Conservation (phyloP, 1,140 invertebrate species). For the Nasonia longicornis region DNA sequence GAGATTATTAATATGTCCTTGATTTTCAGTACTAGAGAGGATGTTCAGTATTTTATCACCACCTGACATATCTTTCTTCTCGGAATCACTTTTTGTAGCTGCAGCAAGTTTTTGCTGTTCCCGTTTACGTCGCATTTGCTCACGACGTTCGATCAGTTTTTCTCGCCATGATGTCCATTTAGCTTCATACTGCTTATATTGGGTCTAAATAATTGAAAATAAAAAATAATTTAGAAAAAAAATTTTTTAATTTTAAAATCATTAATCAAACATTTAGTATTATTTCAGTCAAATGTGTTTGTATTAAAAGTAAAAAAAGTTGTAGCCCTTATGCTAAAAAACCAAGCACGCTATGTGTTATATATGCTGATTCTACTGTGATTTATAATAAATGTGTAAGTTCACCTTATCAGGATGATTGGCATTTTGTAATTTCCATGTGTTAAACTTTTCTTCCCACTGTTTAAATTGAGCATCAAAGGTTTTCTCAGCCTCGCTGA, state of each 20-base stretch:
- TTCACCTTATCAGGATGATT: conserved; percentile 85
- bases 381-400: conserved; percentile 37
- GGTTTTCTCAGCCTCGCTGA: conserved; percentile 79
- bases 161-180: conserved; percentile 85
- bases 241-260: background rate
- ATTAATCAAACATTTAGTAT: too few species aligned
- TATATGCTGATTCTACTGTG: background rate
- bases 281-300: too few species aligned
- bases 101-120: conserved; percentile 64
- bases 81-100: conserved; percentile 56
- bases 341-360: too few species aligned
- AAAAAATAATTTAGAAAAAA: conserved; percentile 14
- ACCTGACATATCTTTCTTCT: conserved; percentile 61
- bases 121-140: conserved; percentile 81
- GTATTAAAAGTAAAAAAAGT: background rate
- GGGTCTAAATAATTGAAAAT: conserved; percentile 65
- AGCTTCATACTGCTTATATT: conserved; percentile 84
- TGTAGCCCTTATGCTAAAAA: background rate
- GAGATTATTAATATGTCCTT: conserved; percentile 65
- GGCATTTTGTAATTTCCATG: conserved; percentile 86
- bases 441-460: conserved; percentile 87
- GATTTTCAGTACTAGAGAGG: conserved; percentile 66
- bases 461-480: conserved; percentile 86
- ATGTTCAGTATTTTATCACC: conserved; percentile 67
- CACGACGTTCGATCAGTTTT: conserved; percentile 80